Base-by-base conservation (phyloP, 2,113 vertebrate species). In the Scalopus aquaticus region DNA sequence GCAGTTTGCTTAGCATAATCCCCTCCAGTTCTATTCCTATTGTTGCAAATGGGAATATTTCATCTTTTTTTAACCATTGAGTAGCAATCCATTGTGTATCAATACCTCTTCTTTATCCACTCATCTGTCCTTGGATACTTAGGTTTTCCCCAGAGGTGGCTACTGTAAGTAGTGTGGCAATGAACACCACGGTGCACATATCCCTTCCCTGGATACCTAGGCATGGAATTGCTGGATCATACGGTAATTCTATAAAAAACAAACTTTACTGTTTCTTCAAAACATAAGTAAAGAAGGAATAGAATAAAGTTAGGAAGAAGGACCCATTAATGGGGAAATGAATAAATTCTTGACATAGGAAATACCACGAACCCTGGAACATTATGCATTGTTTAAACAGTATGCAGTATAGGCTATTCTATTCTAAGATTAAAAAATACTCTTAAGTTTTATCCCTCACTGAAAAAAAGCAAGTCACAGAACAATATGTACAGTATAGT, bases 391-490 rank as follows among this genome's bases (percentile, higher is more conserved):
- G 9, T 37, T 92, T 86, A 76, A 94, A 79, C 3, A 88, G 35
- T 46, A 64, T 46, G 32, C 9, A 67, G n/a, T 37, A 39, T 19
- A 65, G 62, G 8, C 10, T 49, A 51, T 51, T 17, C 32, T 44
- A 80, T 64, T 89, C 32, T 86, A 72, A 95, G n/a, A 62, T 11
- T 20, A 79, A 90, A 94, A 86, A 22, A 44, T 44, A 44, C 37
- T 80, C 84, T 67, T 26, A 80, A 80, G n/a, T 39, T 42, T 94
- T 74, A 93, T 30, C 30, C 46, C 69, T 77, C 72, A 76, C 22
- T 64, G 17, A 54, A 81, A 85, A 89, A 58, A 39, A 82, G 46
- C 32, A 92, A 35, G 42, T 74, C 60, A 46, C 19, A 89, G 60
- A 79, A 39, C 6, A 39, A 19, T 56, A 51, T 64, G 24, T 8